Evolutionary conservation across 2,888 invertebrate genomes (phyloP), one percentile per base, ranked within the genome.

Genomic region (Galerucella nymphaeae): DNA sequence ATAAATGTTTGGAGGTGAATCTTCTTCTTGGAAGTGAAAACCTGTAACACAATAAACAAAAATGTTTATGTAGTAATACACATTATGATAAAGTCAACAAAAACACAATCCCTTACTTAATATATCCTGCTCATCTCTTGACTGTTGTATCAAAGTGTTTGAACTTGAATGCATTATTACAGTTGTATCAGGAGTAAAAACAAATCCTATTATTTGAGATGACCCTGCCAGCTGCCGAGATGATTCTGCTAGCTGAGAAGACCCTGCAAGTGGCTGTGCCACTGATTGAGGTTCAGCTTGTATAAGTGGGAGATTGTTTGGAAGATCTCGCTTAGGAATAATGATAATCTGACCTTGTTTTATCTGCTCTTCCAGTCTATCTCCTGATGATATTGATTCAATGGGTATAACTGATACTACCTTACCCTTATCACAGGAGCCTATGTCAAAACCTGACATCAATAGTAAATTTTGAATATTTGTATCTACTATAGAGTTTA

Each of bases 301-400:
- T 20, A 57, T 57, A 16, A 57, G 18, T 57, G 57, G 57, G 20
- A 57, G 57, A 57, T 57, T 57, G 57, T 57, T 57, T 57, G 57
- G 57, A 57, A 57, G 57, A 57, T 57, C 57, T 57, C 57, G 57
- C 20, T 57, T 57, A 57, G 57, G 57, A 57, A 57, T 57, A 57
- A 57, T 57, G 18, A 57, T 57, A 18, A 57, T 57, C 18, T 57
- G 57, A 5, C 57, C 57, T 57, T 57, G 57, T 57, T 20, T 57
- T 57, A 57, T 57, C 20, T 57, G 18, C 57, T 57, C 20, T 57
- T 57, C 57, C 57, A 57, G 11, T 3, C 57, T 57, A 57, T 57
- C 11, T 57, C 57, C 57, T 2, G 20, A 57, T 57, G 57, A 11
- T 20, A 57, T 8, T 57, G 57, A 16, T 57, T 57, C 20, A 20